These are phyloP conservation scores for Halictus rubicundus DNA, from an alignment of 1,140 invertebrate species.

Conservation along the genomic window DNA sequence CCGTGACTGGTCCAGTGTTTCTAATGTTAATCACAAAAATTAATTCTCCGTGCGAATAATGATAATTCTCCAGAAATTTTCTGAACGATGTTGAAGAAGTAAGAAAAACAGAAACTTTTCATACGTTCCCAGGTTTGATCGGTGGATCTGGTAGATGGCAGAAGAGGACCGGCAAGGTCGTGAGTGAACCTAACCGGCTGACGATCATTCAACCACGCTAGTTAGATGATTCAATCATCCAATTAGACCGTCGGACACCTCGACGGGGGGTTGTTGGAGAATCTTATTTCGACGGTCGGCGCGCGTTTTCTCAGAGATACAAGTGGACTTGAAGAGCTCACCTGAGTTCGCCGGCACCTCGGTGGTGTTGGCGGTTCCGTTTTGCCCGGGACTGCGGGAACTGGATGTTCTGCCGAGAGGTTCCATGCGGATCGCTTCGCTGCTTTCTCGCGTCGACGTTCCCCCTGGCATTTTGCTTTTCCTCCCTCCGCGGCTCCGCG, in stretches of 20 bases:
- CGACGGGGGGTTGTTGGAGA: not conserved
- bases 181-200: too few relatives aligned
- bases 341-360: constrained; percentile 72
- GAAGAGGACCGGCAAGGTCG: too few relatives aligned
- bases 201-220: not conserved
- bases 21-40: too few relatives aligned
- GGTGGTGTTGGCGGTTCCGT: constrained; percentile 75
- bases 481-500: not conserved
- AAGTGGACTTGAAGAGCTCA: constrained; percentile 55
- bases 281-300: not conserved
- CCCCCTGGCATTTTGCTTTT: constrained; percentile 69
- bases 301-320: not conserved
- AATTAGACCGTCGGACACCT: not conserved
- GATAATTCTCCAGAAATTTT: too few relatives aligned
- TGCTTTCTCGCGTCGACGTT: constrained; percentile 73
- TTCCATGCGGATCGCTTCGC: constrained; percentile 77
- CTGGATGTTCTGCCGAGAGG: constrained; percentile 75
- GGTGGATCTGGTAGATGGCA: too few relatives aligned
- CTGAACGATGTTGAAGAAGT: too few relatives aligned
- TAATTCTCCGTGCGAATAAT: too few relatives aligned
- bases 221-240: not conserved
- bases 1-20: too few relatives aligned
- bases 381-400: constrained; percentile 73
- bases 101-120: too few relatives aligned
- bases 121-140: too few relatives aligned